Base-by-base conservation (phyloP, 2,888 invertebrate genomes). In the Athrips mouffetella region DNA sequence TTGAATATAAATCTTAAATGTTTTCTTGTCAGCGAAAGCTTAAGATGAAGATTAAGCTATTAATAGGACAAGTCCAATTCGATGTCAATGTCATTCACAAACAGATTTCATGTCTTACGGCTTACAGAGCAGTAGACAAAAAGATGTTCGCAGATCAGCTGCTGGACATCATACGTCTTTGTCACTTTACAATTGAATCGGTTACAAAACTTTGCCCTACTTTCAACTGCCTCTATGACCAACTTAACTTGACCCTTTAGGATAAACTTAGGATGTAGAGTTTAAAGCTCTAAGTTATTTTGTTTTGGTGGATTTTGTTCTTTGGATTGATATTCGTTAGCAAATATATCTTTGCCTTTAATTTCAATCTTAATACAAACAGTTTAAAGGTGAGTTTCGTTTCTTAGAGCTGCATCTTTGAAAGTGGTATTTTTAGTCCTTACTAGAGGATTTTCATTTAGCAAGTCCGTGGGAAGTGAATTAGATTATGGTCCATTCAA, bases 151-250 rank as follows among this genome's bases (percentile, higher is more conserved):
- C 5, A 37, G 37, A 11, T 37, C 27, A 51, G 40, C 21, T 35
- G 30, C 50, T 47, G 54, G 52, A 54, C 49, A 39, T 37, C 40
- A 52, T 52, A 49, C 41, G 44, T 52, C 52, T 47, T 33, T 52
- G 52, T 52, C 55, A 49, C 49, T 31, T 47, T 18, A 50, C 48
- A 52, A 52, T n/a, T 48, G 42, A 21, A 15, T 31, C 20, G 18
- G 35, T 55, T 52, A 25, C 52, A 46, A 47, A 50, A 52, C 47
- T 31, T 44, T 33, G 52, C 25, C 40, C 50, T 46, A 52, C 51
- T 51, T 54, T 47, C 40, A 49, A 47, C 18, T 31, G 8, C 10
- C n/a, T 29, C 42, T 29, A 42, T 30, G 5, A 18, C 44, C 42
- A 42, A 8, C 18, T 21, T 16, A 46, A n/a, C 33, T 20, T 46